Evolutionary conservation across 2,113 vertebrate species (phyloP).

Genomic region (Sander vitreus): DNA sequence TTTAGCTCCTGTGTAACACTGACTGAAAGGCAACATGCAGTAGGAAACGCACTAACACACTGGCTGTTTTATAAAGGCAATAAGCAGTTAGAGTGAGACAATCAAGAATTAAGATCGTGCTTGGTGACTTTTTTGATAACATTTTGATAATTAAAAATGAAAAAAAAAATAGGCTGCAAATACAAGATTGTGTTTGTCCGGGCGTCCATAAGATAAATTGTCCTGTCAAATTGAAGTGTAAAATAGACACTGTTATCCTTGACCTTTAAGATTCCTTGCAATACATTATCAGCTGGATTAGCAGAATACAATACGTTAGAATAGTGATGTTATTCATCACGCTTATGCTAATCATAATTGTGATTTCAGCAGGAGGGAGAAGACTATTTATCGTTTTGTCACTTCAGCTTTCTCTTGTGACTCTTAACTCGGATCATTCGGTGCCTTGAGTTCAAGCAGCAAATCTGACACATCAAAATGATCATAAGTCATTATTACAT

Average conservation of each 20-base stretch:
- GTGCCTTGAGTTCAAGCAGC: constrained; percentile 80
- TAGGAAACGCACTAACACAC: constrained; percentile 4
- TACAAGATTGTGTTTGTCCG: constrained; percentile 4
- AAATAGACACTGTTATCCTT: constrained; percentile 15
- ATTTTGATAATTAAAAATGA: constrained; percentile 26
- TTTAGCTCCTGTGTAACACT: constrained; percentile 16
- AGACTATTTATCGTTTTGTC: constrained; percentile 22
- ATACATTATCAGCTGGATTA: constrained; percentile 22
- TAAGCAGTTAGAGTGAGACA: constrained; percentile 52
- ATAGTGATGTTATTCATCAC: constrained; percentile 19
- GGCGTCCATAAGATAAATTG: not conserved
- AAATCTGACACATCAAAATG: constrained; percentile 34
- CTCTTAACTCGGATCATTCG: constrained; percentile 60
- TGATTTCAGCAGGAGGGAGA: constrained; percentile 29
- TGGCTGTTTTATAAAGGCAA: constrained; percentile 25
- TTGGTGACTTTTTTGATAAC: not conserved
- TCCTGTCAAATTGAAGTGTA: constrained; percentile 19
- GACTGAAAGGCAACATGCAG: constrained; percentile 10
- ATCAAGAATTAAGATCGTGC: constrained; percentile 26
- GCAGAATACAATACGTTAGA: constrained; percentile 6
- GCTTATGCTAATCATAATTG: constrained; percentile 37
- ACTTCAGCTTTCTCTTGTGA: not conserved
- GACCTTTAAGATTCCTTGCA: constrained; percentile 5
- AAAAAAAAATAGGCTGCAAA: constrained; percentile 10
- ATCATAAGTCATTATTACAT: constrained; percentile 18